Conservation (phyloP, 2,113 vertebrate species). For the Sylvietta virens region DNA sequence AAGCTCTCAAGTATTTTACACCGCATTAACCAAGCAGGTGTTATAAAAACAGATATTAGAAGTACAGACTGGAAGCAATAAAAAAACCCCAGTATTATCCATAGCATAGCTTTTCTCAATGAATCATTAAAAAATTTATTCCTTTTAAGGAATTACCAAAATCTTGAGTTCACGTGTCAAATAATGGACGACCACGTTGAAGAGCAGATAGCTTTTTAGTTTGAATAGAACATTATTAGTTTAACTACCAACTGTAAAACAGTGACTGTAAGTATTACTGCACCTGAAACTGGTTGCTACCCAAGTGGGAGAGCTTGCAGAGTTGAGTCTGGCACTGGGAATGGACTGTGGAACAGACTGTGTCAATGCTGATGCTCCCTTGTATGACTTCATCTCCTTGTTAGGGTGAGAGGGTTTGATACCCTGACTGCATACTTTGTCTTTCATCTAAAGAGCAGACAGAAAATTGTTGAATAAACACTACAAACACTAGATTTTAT, state of each 20-base stretch:
- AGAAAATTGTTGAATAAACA: neutral
- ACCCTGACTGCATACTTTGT: constrained; percentile 64
- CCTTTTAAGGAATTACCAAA: neutral
- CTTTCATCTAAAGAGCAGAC: constrained; percentile 64
- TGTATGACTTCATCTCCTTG: constrained; percentile 68
- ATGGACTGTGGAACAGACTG: constrained; percentile 78
- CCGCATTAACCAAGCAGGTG: neutral
- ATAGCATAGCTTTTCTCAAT: neutral
- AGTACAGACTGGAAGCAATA: neutral
- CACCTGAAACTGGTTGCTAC: constrained; percentile 72
- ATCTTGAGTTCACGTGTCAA: neutral
- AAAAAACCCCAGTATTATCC: neutral
- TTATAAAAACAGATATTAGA: neutral
- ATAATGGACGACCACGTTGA: neutral
- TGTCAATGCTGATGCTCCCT: constrained; percentile 50
- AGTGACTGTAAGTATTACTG: neutral
- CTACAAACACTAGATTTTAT: neutral
- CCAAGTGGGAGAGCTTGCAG: constrained; percentile 67
- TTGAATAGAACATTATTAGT: neutral
- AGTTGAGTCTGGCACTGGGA: constrained; percentile 55
- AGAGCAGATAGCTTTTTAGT: neutral
- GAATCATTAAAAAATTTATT: neutral
- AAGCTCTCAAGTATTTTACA: neutral
- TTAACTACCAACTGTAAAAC: neutral
- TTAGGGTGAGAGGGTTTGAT: constrained; percentile 65